Evolutionary conservation across 2,797 vertebrate species (phyloP).

Genomic region (Bradypodion pumilum): DNA sequence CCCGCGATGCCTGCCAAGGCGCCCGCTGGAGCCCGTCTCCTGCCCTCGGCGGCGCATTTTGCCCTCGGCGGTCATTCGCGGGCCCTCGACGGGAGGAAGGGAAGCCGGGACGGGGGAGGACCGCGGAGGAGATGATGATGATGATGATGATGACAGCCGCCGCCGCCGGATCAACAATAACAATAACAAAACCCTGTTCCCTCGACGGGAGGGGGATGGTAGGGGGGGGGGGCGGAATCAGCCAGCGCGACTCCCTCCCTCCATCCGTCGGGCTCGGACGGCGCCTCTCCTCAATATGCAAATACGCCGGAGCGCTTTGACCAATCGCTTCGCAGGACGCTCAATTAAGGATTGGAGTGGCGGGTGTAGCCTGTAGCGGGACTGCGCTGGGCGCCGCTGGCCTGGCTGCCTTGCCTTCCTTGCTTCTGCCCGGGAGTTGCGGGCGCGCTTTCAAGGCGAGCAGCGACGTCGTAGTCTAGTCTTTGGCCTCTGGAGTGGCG

Average conservation of each 20-base stretch:
- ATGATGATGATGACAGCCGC: too few species aligned
- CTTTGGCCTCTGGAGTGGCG: too few species aligned
- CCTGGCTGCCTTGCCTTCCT: too few species aligned
- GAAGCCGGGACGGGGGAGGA: background rate
- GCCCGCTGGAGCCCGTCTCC: conserved; percentile 62
- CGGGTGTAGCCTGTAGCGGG: background rate
- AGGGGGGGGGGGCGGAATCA: background rate
- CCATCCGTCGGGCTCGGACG: conserved; percentile 35
- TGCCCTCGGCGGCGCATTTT: conserved; percentile 65
- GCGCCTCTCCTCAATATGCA: conserved; percentile 62
- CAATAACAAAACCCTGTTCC: background rate
- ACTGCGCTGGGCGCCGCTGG: background rate
- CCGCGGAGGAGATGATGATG: too few species aligned
- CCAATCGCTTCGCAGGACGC: conserved; percentile 55
- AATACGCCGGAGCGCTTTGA: conserved; percentile 55
- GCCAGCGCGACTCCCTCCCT: conserved; percentile 57
- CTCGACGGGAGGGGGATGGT: background rate
- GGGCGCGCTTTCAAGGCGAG: background rate
- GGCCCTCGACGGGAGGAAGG: conserved; percentile 17
- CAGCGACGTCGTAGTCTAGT: background rate
- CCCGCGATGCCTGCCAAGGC: conserved; percentile 57
- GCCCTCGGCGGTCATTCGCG: conserved; percentile 66
- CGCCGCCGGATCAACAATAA: too few species aligned
- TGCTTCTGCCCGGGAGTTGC: background rate
- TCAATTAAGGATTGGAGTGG: conserved; percentile 39